Evolutionary conservation across 2,113 vertebrate species (phyloP).

Genomic region (Paratilapia polleni): DNA sequence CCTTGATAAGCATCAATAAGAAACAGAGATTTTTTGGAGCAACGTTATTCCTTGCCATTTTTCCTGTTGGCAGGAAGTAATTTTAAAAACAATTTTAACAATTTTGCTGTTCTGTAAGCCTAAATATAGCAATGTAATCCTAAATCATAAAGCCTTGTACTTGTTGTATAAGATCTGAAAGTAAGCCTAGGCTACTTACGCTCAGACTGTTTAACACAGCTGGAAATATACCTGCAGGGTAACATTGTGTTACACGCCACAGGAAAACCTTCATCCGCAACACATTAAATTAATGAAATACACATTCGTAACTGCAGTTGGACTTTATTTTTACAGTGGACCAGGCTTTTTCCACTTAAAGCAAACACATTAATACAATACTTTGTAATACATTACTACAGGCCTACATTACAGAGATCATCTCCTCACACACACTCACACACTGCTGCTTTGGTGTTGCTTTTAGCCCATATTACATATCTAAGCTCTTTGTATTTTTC

Average conservation of each 20-base stretch:
- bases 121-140: neutral
- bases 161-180: neutral
- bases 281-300: too few relatives aligned
- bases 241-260: too few relatives aligned
- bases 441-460: neutral
- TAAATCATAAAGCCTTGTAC: neutral
- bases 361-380: neutral
- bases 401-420: neutral
- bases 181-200: too few relatives aligned
- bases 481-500: neutral
- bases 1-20: too few relatives aligned
- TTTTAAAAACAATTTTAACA: neutral
- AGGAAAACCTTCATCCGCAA: too few relatives aligned
- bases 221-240: too few relatives aligned
- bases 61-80: too few relatives aligned
- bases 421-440: neutral
- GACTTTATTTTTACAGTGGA: conserved; percentile 3
- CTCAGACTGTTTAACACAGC: too few relatives aligned
- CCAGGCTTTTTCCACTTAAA: neutral
- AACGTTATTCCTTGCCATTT: too few relatives aligned
- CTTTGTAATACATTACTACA: neutral
- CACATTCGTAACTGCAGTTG: too few relatives aligned
- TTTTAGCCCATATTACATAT: neutral
- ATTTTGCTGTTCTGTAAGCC: neutral
- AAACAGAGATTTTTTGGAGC: too few relatives aligned